phyloP scores from a whole-genome alignment of 2,797 vertebrate species.

The Urocyon cinereoargenteus region DNA sequence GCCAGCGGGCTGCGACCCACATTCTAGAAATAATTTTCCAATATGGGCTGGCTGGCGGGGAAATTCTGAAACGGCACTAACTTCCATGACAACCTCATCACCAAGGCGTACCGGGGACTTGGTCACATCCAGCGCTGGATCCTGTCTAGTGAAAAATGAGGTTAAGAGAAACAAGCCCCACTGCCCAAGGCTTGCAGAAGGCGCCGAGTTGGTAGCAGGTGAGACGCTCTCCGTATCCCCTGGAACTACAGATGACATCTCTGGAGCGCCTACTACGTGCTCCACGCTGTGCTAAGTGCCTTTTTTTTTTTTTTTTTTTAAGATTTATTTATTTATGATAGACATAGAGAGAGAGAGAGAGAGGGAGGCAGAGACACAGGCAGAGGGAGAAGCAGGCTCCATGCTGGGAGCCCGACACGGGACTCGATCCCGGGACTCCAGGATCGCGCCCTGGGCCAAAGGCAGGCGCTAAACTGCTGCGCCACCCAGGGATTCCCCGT shows the following conservation, averaged over 20 bases:
- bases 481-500: no score
- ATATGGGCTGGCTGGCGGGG: neutral
- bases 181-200: neutral
- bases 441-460: no score
- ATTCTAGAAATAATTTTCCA: constrained; percentile 34
- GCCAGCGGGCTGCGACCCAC: neutral
- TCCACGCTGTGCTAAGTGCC: neutral
- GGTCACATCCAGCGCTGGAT: neutral
- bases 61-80: neutral
- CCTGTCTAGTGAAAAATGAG: neutral
- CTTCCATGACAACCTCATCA: neutral
- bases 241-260: neutral
- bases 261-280: neutral
- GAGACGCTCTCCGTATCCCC: neutral
- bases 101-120: neutral
- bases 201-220: neutral
- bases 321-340: no score
- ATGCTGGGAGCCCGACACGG: no score
- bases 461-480: no score
- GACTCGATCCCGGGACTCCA: no score
- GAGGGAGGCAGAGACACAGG: no score
- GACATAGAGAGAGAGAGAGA: no score
- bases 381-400: no score
- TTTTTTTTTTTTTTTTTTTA: neutral
- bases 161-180: neutral